Conservation (phyloP, 2,113 vertebrate species). For the Bufo bufo region DNA sequence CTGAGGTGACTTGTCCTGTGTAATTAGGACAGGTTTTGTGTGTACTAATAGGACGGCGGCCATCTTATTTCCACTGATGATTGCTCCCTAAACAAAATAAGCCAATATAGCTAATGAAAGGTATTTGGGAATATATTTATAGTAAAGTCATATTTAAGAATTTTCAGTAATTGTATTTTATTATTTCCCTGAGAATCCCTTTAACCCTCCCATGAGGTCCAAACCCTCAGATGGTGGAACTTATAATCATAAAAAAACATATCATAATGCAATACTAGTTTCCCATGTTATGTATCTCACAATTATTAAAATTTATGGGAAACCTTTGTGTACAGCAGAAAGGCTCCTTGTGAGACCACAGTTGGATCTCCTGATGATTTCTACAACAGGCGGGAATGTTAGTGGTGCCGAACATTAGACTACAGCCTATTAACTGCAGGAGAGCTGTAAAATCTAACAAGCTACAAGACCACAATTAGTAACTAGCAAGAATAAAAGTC, state of each 20-base stretch:
- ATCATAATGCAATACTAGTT: not conserved
- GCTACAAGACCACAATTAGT: constrained; percentile 19
- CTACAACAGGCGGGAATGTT: not conserved
- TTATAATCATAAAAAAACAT: too few species aligned
- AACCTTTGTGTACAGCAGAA: not conserved
- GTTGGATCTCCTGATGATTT: not conserved
- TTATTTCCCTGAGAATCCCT: too few species aligned
- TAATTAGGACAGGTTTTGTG: too few species aligned
- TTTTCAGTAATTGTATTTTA: too few species aligned
- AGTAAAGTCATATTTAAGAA: too few species aligned
- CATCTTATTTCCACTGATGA: too few species aligned
- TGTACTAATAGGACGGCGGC: too few species aligned
- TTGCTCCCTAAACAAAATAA: too few species aligned
- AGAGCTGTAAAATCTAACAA: constrained; percentile 9
- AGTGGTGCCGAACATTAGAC: not conserved
- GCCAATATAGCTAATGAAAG: too few species aligned
- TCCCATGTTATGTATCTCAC: not conserved
- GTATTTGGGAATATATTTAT: too few species aligned
- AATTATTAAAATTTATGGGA: not conserved
- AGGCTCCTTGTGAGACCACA: not conserved
- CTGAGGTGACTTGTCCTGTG: too few species aligned
- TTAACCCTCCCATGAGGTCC: not conserved
- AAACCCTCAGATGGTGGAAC: not conserved
- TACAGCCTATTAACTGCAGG: not conserved
- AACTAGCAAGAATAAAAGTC: not conserved